phyloP scores from a whole-genome alignment of 2,888 invertebrate genomes.

The Eupithecia exiguata region DNA sequence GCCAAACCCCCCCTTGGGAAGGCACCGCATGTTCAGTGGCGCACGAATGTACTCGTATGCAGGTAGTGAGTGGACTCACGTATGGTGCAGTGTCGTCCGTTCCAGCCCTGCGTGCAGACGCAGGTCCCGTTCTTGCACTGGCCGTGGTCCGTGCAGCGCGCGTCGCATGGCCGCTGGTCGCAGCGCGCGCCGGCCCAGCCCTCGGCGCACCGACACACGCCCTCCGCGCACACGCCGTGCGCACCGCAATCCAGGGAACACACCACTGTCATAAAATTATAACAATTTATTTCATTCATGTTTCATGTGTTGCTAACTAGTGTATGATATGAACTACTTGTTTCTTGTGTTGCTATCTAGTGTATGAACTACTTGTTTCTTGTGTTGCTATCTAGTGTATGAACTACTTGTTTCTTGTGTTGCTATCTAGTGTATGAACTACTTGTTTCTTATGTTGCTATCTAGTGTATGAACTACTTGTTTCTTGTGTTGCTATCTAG shows the following conservation, averaged over 20 bases:
- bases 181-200: constrained; percentile 98
- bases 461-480: too few relatives aligned
- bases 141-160: constrained; percentile 96
- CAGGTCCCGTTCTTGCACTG: constrained; percentile 99
- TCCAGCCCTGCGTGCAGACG: constrained; percentile 99
- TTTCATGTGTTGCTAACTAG: too few relatives aligned
- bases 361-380: too few relatives aligned
- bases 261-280: constrained; percentile 84
- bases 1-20: not conserved
- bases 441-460: too few relatives aligned
- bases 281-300: too few relatives aligned
- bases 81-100: constrained; percentile 97
- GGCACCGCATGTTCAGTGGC: not conserved
- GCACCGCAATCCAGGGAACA: constrained; percentile 97
- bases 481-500: too few relatives aligned
- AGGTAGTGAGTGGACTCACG: constrained; percentile 86
- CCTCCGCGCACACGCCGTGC: constrained; percentile 96
- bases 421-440: too few relatives aligned
- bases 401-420: too few relatives aligned
- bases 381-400: too few relatives aligned
- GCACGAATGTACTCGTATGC: not conserved
- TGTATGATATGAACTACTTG: constrained; percentile 18
- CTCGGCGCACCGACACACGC: constrained; percentile 94
- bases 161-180: constrained; percentile 95
- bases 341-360: too few relatives aligned